Base-by-base conservation (phyloP, 1,140 invertebrate species). In the Gonatopus flavifemur region DNA sequence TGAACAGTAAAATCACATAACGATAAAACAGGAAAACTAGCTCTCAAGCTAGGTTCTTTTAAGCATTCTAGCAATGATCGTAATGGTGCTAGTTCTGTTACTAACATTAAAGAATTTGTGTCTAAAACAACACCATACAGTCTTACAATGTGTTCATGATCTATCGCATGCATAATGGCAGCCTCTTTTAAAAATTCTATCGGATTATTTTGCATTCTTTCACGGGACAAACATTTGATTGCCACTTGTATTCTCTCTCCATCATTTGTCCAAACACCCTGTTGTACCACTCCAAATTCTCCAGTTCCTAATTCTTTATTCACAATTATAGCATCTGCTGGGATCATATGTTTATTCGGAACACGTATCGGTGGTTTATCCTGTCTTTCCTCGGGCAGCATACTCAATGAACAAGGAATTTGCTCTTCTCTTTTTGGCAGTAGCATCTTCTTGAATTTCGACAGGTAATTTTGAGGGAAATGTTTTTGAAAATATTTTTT, bases 181-280 rank as follows among this genome's bases (percentile, higher is more conserved):
- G 96, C 97, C 78, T 99, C 97, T 74, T 98, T 98, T 13, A 99
- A 77, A 78, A 98, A 98, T 72, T 97, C 94, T 62, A 94, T 89
- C 0, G 94, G 93, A 74, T 97, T 97, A 52, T 91, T 93, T 61
- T 95, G 91, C 90, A 98, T 92, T 37, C 93, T 82, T 62, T 98
- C 94, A 46, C 93, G 85, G 32, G 90, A 93, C 12, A 99, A 76
- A 74, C 94, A 96, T 78, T 99, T 99, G 42, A 99, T 94, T 1
- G 97, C 97, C 31, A 99, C 96, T 85, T 97, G 91, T 51, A 94
- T 89, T 72, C 93, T 84, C 74, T 95, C 89, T 41, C 91, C 92
- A 57, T 91, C 90, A 70, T 94, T 93, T n/a, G 93, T 95, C 96
- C 96, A 98, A 3, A 97, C 91, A 3, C 94, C 96, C 76, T 98